Base-by-base conservation (phyloP, 2,888 invertebrate species). In the Synergus japonicus region DNA sequence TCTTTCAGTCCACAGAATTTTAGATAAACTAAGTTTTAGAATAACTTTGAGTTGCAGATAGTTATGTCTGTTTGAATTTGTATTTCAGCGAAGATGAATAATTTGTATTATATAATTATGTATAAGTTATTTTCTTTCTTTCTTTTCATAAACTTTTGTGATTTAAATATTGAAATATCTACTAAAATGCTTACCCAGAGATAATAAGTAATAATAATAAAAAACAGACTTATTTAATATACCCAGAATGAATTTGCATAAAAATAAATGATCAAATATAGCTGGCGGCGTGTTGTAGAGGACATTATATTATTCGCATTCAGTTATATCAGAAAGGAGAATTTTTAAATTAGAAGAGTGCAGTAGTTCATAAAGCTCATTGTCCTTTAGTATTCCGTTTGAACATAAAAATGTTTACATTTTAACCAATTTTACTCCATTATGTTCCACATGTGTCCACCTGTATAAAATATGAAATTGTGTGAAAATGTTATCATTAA, bases 21-120 rank as follows among this genome's bases (percentile, higher is more conserved):
- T 46, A 69, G 22, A 29, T 18, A 22, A 69, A 46, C 46, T 44
- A 69, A 69, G 67, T 69, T 69, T 66, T 43, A 66, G 41, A 66
- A 41, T 64, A 64, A 29, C 64, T 37, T 64, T 64, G 29, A 64
- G 37, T 64, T 64, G 41, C 64, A 64, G 64, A 64, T 37, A 64
- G 64, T 64, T 64, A 37, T 64, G 7, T 5, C 18, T 67, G 18
- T 67, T 44, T 18, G 9, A 18, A 67, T 5, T 43, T 43, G 2
- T 44, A 44, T 44, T n/a, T 49, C 7, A n/a, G 8, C 15, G 2
- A 15, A 49, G n/a, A n/a, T 15, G 2, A n/a, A 49, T 49, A 2
- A 49, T 15, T 10, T 10, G 5, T 37, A 37, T 37, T 37, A 37
- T 37, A 7, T 37, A 37, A 37, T 37, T 37, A 37, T 0, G 37